A percentile compares a stretch with the other conserved stretches of the same genome.
Conservation (phyloP, 2,888 invertebrate genomes). For the Cremastinae sp. region DNA sequence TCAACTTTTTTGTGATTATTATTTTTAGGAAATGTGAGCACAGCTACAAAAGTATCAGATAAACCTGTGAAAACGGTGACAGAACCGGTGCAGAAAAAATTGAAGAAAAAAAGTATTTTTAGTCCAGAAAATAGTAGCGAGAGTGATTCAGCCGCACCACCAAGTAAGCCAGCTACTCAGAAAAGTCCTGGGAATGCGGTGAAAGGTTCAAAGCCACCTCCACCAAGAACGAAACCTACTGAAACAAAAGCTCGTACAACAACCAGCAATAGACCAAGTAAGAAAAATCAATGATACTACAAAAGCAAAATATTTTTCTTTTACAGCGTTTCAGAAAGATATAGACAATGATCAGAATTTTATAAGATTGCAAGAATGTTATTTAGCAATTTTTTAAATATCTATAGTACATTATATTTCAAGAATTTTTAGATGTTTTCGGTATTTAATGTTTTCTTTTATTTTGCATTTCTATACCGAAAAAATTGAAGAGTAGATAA, state of each 20-base stretch:
- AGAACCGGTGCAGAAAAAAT: conserved; percentile 77
- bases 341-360: no score
- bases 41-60: conserved; percentile 56
- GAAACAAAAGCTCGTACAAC: conserved; percentile 80
- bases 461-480: no score
- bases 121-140: conserved; percentile 90
- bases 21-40: conserved; percentile 37
- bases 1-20: conserved; percentile 23
- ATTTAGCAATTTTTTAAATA: no score
- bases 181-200: conserved; percentile 77
- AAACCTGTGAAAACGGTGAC: conserved; percentile 62
- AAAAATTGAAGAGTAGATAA: no score
- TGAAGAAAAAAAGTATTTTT: conserved; percentile 90
- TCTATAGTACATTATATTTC: no score
- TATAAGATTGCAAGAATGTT: no score
- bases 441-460: no score
- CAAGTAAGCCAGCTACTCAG: conserved; percentile 78
- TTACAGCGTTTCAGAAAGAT: neutral
- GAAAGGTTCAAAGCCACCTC: conserved; percentile 74
- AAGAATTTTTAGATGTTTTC: no score
- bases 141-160: conserved; percentile 81
- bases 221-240: conserved; percentile 73
- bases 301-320: no score
- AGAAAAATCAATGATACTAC: conserved; percentile 34
- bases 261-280: conserved; percentile 80